phyloP scores from a whole-genome alignment of 2,888 invertebrate genomes.

The Eulithis testata region DNA sequence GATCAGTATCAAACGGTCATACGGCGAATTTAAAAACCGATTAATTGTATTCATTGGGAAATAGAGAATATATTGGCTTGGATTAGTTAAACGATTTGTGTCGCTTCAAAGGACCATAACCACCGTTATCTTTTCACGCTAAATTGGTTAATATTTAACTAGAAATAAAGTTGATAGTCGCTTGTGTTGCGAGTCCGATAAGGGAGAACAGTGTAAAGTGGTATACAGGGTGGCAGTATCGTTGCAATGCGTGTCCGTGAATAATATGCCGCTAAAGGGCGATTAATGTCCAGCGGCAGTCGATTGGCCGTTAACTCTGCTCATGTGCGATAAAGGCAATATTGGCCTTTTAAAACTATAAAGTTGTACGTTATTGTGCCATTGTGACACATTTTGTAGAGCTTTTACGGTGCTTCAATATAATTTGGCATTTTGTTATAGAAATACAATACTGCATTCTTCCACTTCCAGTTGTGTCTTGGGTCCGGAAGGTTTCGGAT shows the following conservation, averaged over 20 bases:
- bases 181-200: slow-evolving; percentile 34
- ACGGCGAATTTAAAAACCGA: slow-evolving; percentile 71
- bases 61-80: slow-evolving; percentile 82
- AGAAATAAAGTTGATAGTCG: slow-evolving; percentile 40
- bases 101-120: slow-evolving; percentile 42
- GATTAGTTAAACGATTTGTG: slow-evolving; percentile 74
- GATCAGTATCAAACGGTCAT: slow-evolving; percentile 62
- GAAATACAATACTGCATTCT: no score
- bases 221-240: slow-evolving; percentile 67
- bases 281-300: slow-evolving; percentile 76
- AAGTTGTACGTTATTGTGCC: slow-evolving; percentile 25
- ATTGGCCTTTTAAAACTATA: slow-evolving; percentile 38
- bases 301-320: slow-evolving; percentile 62
- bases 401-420: slow-evolving; percentile 16
- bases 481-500: no score
- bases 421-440: slow-evolving; percentile 1
- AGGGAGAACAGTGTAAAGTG: slow-evolving; percentile 54
- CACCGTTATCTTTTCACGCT: neutral
- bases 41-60: slow-evolving; percentile 80
- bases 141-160: slow-evolving; percentile 35
- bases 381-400: slow-evolving; percentile 17
- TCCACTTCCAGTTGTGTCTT: no score
- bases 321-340: slow-evolving; percentile 49
- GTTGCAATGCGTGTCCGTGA: slow-evolving; percentile 81
- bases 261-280: slow-evolving; percentile 81